Evolutionary conservation across 1,140 invertebrate species (phyloP), one percentile per base, ranked within the genome.

Genomic region (Temnothorax longispinosus): DNA sequence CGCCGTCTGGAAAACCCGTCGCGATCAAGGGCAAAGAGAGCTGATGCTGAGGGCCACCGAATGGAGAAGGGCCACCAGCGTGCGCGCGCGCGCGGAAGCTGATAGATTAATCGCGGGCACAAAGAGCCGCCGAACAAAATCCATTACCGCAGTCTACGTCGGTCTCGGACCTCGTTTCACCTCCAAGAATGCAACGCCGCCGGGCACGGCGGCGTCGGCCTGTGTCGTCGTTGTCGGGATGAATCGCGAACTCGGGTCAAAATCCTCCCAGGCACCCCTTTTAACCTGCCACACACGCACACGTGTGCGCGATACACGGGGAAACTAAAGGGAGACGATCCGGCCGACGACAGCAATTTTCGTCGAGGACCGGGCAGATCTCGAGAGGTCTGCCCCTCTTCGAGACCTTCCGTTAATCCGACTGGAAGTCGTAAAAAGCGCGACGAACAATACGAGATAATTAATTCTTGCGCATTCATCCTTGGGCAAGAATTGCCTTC

Each of bases 91-190:
- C 58, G 64, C 75, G 64, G 50, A 81, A 35, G 54, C 47, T 64
- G 72, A 78, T 78, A 64, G 88, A 89, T 88, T 82, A 89, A 85
- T 89, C 87, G 87, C 65, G 72, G 15, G 67, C 65, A 89, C 88
- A 89, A 88, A 89, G 88, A 76, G 35, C 72, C 87, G 60, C 80
- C 80, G 56, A 82, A 85, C 87, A 71, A 89, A 85, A 89, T 89
- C 88, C 88, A 89, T 89, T 89, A 89, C 58, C 80, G 64, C 44
- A 62, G 64, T 47, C 86, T 85, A 60, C 56, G 38, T 52, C 44
- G 54, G 38, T 67, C 75, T 56, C 69, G 85, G 86, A 85, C 72
- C 74, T 62, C 78, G 54, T 21, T 84, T 84, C 71, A 76, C 47
- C 71, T 84, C 78, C 67, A 74, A 74, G 69, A 84, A 84, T 84